Conservation (phyloP, 1,140 invertebrate genomes). For the Hypsibius dujardini region DNA sequence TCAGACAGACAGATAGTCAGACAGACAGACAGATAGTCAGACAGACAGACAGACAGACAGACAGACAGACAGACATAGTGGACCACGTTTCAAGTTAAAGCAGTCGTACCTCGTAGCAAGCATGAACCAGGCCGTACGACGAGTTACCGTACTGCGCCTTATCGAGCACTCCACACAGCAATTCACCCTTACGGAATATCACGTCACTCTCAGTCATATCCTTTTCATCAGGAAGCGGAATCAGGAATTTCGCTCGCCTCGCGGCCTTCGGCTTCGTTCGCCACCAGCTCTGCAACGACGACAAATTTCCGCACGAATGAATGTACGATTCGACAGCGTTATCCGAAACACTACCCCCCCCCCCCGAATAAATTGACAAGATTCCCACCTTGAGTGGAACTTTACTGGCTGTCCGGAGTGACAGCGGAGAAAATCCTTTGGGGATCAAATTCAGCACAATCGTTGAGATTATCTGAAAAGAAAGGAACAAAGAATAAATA, state of each 20-base stretch:
- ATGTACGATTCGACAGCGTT: too few species aligned
- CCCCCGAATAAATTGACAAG: too few species aligned
- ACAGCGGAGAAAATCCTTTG: conserved; percentile 48
- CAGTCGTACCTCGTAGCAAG: conserved; percentile 55
- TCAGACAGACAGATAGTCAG: too few species aligned
- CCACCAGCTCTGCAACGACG: neutral
- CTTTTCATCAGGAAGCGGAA: conserved; percentile 27
- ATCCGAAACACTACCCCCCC: too few species aligned
- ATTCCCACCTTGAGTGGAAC: conserved; percentile 55
- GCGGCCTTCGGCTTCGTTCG: neutral
- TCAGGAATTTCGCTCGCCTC: neutral
- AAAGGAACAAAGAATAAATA: too few species aligned
- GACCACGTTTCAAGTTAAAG: too few species aligned
- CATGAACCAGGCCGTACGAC: conserved; percentile 75
- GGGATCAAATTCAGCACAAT: conserved; percentile 67
- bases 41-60: too few species aligned
- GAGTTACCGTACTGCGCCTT: conserved; percentile 91
- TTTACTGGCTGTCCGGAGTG: conserved; percentile 62
- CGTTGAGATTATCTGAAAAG: conserved; percentile 32
- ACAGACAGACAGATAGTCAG: too few species aligned
- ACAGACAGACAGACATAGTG: too few species aligned
- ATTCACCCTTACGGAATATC: conserved; percentile 66
- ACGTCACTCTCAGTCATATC: conserved; percentile 78
- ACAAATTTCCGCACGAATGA: too few species aligned
- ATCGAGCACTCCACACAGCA: conserved; percentile 82